Conservation (phyloP, 2,888 invertebrate genomes). For the Teleogryllus oceanicus region DNA sequence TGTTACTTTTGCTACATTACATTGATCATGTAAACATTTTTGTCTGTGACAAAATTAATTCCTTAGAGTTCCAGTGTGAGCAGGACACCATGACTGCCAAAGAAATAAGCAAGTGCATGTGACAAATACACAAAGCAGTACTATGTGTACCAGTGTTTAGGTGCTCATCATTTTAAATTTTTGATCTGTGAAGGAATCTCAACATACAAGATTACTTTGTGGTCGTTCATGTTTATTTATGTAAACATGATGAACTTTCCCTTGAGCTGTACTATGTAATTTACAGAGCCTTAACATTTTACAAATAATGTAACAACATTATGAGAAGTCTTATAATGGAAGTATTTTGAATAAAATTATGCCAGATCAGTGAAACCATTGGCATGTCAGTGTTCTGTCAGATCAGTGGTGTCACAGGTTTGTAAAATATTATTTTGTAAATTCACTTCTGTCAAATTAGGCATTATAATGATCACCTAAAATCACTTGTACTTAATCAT, state of each 20-base stretch:
- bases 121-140: background rate
- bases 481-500: too few relatives aligned
- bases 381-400: background rate
- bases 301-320: background rate
- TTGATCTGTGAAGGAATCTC: background rate
- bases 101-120: background rate
- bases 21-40: constrained; percentile 7
- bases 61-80: background rate
- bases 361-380: background rate
- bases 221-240: background rate
- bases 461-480: too few relatives aligned
- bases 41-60: constrained; percentile 18
- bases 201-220: background rate
- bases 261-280: constrained; percentile 9
- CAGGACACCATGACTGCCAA: background rate
- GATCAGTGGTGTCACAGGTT: too few relatives aligned
- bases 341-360: background rate
- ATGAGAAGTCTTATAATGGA: background rate
- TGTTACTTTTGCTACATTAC: background rate
- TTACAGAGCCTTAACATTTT: constrained; percentile 5
- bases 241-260: background rate
- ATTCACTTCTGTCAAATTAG: too few relatives aligned
- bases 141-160: background rate
- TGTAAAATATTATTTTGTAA: too few relatives aligned
- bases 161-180: constrained; percentile 1